Evolutionary conservation across 2,113 vertebrate species (phyloP).

Genomic region (Limanda limanda): DNA sequence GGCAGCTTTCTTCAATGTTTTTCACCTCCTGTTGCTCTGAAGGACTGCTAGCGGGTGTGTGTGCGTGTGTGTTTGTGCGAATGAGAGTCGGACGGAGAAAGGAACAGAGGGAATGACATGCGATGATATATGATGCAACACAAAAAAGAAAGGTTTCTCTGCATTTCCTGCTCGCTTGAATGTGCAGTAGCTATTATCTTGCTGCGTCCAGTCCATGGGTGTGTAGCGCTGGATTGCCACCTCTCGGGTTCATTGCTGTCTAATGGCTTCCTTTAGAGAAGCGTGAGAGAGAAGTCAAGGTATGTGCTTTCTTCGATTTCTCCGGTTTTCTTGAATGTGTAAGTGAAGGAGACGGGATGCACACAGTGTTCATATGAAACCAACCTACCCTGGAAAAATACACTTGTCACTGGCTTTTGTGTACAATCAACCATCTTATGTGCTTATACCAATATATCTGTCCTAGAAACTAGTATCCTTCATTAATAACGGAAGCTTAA

Average conservation of each 20-base stretch:
- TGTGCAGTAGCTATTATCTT: not conserved
- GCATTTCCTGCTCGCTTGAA: not conserved
- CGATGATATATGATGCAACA: no score
- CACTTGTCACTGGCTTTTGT: no score
- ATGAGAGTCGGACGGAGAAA: not conserved
- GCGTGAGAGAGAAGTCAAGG: not conserved
- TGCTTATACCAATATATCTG: no score
- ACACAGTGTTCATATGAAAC: no score
- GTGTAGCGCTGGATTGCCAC: not conserved
- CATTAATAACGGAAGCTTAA: no score
- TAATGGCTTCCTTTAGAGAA: not conserved
- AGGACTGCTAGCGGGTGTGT: not conserved
- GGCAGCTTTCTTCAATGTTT: conserved; percentile 31
- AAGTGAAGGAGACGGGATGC: not conserved
- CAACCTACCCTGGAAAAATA: no score
- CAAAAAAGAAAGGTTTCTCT: no score
- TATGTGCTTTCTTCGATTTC: not conserved
- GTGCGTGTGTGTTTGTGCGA: no score
- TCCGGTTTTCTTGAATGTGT: not conserved
- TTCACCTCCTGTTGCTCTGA: not conserved
- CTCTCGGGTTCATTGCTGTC: not conserved
- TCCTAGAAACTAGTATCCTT: no score
- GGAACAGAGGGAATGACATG: not conserved
- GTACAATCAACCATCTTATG: no score
- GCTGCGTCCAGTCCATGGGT: not conserved